phyloP scores from a whole-genome alignment of 2,888 invertebrate genomes.

The Lepeophtheirus nordmannii region DNA sequence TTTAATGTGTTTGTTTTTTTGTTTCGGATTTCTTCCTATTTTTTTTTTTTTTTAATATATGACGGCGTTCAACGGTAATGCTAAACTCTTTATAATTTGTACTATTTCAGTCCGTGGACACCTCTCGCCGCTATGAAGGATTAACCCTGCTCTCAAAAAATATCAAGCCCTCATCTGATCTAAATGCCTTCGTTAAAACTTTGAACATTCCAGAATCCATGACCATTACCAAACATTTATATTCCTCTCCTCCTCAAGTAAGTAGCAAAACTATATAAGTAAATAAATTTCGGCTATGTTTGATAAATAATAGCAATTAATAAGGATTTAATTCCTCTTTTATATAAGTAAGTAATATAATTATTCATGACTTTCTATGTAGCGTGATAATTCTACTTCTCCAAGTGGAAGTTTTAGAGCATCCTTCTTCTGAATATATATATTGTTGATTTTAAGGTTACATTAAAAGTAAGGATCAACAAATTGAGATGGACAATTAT shows the following conservation, averaged over 20 bases:
- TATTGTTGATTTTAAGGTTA: no score
- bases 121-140: constrained; percentile 1
- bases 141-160: background rate
- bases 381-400: no score
- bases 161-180: background rate
- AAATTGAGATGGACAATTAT: no score
- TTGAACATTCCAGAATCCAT: constrained; percentile 10
- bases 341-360: no score
- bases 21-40: background rate
- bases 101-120: constrained; percentile 10
- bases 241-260: background rate
- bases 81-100: background rate
- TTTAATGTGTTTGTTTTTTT: no score
- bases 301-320: background rate
- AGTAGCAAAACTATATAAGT: background rate
- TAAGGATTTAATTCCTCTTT: no score
- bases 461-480: no score
- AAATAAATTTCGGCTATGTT: background rate
- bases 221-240: constrained; percentile 11
- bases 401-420: no score
- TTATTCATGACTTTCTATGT: no score
- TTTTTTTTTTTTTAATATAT: background rate
- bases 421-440: no score
- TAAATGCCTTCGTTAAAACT: constrained; percentile 14
- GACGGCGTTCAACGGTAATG: no score